phyloP scores from a whole-genome alignment of 2,797 vertebrate species.

The Tangara arthus region DNA sequence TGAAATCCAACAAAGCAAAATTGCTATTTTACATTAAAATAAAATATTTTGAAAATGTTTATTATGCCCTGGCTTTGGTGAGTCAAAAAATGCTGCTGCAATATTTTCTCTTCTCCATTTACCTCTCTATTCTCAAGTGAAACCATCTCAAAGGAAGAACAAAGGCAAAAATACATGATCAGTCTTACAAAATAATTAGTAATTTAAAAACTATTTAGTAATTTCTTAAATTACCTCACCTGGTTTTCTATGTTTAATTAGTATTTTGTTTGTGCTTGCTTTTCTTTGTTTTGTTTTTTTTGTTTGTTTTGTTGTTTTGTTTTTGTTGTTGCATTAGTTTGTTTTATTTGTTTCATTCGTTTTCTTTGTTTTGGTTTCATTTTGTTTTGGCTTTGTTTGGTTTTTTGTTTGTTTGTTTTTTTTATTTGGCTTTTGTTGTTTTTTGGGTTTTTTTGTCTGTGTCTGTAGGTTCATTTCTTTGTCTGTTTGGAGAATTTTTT shows the following conservation, averaged over 20 bases:
- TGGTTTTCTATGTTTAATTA: background rate
- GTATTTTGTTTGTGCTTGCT: background rate
- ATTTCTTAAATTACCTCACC: background rate
- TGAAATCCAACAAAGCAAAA: background rate
- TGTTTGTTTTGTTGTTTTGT: no score
- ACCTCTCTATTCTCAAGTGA: background rate
- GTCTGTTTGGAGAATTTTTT: background rate
- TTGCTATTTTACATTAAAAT: background rate
- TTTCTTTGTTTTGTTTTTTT: background rate
- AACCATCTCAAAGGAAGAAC: background rate
- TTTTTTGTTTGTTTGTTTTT: no score
- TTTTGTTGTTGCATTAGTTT: fast-evolving
- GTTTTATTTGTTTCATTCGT: background rate
- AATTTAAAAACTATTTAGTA: background rate
- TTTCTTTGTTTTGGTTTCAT: background rate
- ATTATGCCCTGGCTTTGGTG: background rate
- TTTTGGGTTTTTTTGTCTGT: background rate
- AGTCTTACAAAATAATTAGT: background rate
- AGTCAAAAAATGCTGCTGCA: background rate
- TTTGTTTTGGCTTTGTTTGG: background rate
- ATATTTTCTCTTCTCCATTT: background rate
- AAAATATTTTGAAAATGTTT: background rate
- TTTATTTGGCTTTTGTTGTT: no score
- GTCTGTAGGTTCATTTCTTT: background rate
- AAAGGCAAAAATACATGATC: background rate